Evolutionary conservation across 1,140 invertebrate species (phyloP).

Genomic region (Agrilus planipennis): DNA sequence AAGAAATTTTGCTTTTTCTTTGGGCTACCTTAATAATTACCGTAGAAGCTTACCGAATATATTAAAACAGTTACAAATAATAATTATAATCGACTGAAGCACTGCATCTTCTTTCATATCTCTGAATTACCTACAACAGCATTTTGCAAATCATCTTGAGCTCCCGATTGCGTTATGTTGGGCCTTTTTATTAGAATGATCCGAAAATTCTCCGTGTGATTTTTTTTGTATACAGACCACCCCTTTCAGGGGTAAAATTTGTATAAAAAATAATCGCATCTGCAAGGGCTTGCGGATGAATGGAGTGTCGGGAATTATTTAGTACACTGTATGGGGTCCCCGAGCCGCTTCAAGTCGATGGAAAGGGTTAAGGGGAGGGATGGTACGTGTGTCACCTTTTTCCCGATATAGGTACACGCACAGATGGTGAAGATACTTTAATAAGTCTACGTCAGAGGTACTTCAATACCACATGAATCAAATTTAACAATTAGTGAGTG

Average conservation of each 20-base stretch:
- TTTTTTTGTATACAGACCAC: constrained; percentile 27
- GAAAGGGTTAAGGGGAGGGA: constrained; percentile 22
- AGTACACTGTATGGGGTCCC: constrained; percentile 16
- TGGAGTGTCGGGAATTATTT: constrained; percentile 29
- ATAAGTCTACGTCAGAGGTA: too few species aligned
- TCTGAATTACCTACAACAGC: too few species aligned
- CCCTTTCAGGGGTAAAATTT: constrained; percentile 21
- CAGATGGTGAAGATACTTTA: too few species aligned
- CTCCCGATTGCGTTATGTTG: constrained; percentile 4
- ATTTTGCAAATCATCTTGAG: too few species aligned
- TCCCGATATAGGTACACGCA: too few species aligned
- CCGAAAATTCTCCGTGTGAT: constrained; percentile 16
- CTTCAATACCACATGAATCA: too few species aligned
- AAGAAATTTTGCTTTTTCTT: not conserved
- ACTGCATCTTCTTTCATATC: too few species aligned
- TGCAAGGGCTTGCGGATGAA: constrained; percentile 27
- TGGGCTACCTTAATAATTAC: too few species aligned
- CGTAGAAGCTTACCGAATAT: too few species aligned
- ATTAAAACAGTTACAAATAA: too few species aligned
- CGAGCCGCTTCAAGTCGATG: constrained; percentile 10
- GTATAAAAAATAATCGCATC: constrained; percentile 31
- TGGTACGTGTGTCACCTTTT: constrained; percentile 5
- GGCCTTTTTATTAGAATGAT: constrained; percentile 14
- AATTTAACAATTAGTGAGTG: too few species aligned
- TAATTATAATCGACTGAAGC: too few species aligned